Base-by-base conservation (phyloP, 1,140 invertebrate genomes). In the Cherax quadricarinatus region DNA sequence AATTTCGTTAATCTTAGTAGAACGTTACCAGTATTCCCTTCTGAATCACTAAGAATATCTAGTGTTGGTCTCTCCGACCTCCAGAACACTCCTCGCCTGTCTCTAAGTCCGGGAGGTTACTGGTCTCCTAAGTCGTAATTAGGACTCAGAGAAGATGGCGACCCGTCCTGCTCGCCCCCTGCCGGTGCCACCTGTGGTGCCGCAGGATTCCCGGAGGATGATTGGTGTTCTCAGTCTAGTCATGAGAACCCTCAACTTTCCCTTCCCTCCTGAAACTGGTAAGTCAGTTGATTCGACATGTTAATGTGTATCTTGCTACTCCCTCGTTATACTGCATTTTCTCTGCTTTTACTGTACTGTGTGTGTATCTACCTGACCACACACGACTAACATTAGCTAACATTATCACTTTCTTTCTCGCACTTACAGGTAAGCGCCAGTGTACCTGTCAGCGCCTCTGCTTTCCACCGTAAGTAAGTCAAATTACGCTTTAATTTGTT, bases 241-340 rank as follows among this genome's bases (percentile, higher is more conserved):
- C 9, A 93, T 93, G 93, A 86, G 93, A 66, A 93, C 93, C 3
- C 91, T 93, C 30, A 93, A 93, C 91, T 93, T 93, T 48, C 93
- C 93, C 75, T 93, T 93, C 79, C 93, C 93, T 41, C 93, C 91
- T 53, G 93, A 93, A 86, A 18, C 91, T 87, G 93, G 93, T 93
- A 84, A 93, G 87, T 62, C n/a, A 14, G 53, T 10, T 57, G 30
- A 41, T 41, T 41, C 30, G 30, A 41, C 30, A 41, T 41, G 30
- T 41, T 41, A 41, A n/a, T 60, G 21, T 60, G 14, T 48, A 14
- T 70, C 60, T 86, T 4, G 14, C 83, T n/a, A 6, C 41, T n/a
- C 7, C n/a, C 24, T n/a, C 21, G 5, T 12, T 14, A 14, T 62
- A 48, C 51, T 7, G 5, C n/a, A 9, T 21, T 6, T 85, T 24